Conservation (phyloP, 2,797 vertebrate species). For the Aotus griseimembra region DNA sequence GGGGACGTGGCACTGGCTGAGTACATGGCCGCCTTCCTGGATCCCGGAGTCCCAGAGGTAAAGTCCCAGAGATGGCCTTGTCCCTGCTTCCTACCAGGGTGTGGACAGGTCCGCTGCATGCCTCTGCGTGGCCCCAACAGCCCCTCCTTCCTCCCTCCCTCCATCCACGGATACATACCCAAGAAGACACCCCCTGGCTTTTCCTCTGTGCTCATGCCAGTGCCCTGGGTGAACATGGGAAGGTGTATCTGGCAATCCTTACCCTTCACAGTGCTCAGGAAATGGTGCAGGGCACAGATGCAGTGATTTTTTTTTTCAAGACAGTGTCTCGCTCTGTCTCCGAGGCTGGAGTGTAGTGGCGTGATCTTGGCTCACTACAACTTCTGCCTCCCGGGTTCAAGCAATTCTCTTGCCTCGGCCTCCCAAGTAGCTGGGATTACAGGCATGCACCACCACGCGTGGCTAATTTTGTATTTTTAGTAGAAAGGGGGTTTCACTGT, state of each 20-base stretch:
- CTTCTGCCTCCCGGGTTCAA: no score
- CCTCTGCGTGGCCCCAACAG: neutral
- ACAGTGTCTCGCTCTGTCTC: no score
- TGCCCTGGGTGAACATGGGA: neutral
- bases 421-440: no score
- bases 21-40: conserved; percentile 82
- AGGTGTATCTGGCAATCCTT: accelerated
- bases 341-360: no score
- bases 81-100: neutral
- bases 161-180: accelerated
- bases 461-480: no score
- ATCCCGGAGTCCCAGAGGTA: conserved; percentile 62
- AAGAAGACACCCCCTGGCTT: neutral
- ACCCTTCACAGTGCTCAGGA: neutral
- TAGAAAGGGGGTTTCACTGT: no score
- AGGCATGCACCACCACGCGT: no score
- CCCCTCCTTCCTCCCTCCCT: neutral
- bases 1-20: conserved; percentile 85
- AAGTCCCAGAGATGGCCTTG: accelerated
- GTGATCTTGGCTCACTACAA: no score
- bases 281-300: accelerated
- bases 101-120: accelerated
- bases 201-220: accelerated
- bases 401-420: no score
- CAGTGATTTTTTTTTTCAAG: no score